phyloP scores from a whole-genome alignment of 1,140 invertebrate genomes.

The Thaumetopoea pityocampa region DNA sequence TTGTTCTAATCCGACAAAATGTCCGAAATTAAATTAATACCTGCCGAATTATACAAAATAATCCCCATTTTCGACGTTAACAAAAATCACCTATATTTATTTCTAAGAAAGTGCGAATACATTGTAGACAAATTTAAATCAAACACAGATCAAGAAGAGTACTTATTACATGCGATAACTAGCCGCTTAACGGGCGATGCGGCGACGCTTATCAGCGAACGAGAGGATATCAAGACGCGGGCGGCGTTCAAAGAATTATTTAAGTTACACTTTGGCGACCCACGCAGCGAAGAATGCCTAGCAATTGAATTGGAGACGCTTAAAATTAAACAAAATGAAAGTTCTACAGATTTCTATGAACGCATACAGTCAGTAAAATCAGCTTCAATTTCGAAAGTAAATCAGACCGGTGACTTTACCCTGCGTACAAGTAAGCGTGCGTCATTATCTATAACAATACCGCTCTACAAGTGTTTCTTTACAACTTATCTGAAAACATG shows the following conservation, averaged over 20 bases:
- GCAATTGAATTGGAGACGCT: constrained; percentile 20
- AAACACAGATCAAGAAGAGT: constrained; percentile 13
- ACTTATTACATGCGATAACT: constrained; percentile 20
- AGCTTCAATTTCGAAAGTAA: constrained; percentile 22
- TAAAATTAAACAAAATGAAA: constrained; percentile 12
- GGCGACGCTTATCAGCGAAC: constrained; percentile 20
- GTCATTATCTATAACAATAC: constrained; percentile 24
- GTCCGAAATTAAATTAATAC: no score
- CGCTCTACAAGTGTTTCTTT: constrained; percentile 25
- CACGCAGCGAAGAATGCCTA: constrained; percentile 19
- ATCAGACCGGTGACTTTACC: no score
- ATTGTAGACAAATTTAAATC: constrained; percentile 17
- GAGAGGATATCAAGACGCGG: constrained; percentile 17
- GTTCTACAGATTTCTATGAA: constrained; percentile 22
- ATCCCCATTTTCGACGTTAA: constrained; percentile 11
- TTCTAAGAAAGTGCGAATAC: constrained; percentile 24
- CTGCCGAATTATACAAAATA: no score
- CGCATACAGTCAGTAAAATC: constrained; percentile 18
- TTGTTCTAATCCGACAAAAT: no score
- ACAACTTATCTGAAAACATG: constrained; percentile 26
- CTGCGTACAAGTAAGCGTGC: constrained; percentile 9
- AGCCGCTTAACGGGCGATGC: constrained; percentile 19
- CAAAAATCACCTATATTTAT: constrained; percentile 12
- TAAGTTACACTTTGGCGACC: constrained; percentile 20
- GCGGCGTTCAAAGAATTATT: constrained; percentile 9